Evolutionary conservation across 2,888 invertebrate genomes (phyloP).

Genomic region (Stramonita haemastoma): DNA sequence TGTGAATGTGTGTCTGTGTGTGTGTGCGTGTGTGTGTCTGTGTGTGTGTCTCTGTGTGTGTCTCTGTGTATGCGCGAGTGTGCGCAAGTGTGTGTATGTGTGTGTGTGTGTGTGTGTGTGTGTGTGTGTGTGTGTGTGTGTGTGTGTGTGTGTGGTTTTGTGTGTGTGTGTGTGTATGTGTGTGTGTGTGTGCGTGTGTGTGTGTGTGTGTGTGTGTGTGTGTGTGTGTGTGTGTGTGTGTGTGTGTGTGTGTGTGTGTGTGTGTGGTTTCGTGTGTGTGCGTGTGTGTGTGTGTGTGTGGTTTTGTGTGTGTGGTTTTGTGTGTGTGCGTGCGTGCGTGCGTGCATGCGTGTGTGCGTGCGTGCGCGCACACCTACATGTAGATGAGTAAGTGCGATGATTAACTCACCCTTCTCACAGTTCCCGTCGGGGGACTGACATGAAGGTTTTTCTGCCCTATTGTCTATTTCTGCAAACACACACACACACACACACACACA

Average conservation of each 20-base stretch:
- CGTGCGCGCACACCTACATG: no score
- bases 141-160: not conserved
- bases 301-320: no score
- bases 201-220: not conserved
- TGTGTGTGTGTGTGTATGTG: not conserved
- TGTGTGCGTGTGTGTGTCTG: not conserved
- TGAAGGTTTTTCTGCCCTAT: not conserved
- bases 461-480: not conserved
- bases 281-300: no score
- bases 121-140: not conserved
- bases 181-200: not conserved
- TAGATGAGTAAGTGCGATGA: no score
- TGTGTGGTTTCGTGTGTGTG: not conserved
- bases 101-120: not conserved
- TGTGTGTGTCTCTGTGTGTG: conserved; percentile 25
- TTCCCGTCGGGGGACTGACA: not conserved
- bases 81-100: conserved; percentile 21
- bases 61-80: conserved; percentile 20
- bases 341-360: no score
- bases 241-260: not conserved
- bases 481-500: not conserved
- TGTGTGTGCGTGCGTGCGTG: no score
- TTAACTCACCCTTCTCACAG: not conserved
- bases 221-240: not conserved
- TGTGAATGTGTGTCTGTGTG: not conserved